Base-by-base conservation (phyloP, 2,888 invertebrate species). In the Anarsia innoxiella region DNA sequence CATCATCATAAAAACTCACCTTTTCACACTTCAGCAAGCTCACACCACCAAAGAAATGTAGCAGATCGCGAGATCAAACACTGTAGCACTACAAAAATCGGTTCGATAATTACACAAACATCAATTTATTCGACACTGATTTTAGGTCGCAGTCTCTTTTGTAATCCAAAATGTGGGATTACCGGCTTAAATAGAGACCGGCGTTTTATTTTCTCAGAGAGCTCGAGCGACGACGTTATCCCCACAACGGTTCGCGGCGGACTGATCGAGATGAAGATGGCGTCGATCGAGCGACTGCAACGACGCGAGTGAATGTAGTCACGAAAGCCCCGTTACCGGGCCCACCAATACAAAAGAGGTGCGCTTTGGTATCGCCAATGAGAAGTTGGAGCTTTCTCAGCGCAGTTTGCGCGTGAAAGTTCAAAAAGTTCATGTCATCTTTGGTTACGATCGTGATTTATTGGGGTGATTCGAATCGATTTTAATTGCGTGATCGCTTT, bases 181-280 rank as follows among this genome's bases (percentile, higher is more conserved):
- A 59, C 68, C 70, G 73, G 70, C 59, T 61, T 42, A 36, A 47
- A 58, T n/a, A 51, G 48, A 40, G 48, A 56, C 70, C 72, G 70
- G 69, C 65, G 52, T 48, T 53, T 49, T 56, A 56, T 53, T 51
- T 53, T 50, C 51, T 42, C 40, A 56, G 37, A 51, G 49, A 43
- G 49, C 59, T 51, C 44, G 38, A 40, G 51, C 49, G 49, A 51
- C 59, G 46, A 66, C 63, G 59, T 63, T 56, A 63, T 54, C 70
- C 70, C 73, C 66, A 74, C 78, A 58, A 60, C 61, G 53, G 66
- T 66, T 76, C 78, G 80, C 79, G 82, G 70, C 66, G 72, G 71
- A 84, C 83, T 84, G 77, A 72, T 49, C 51, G 66, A 51, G 54
- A 59, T 70, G 80, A 82, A 78, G 71, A 65, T 74, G 63, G 78